phyloP scores from a whole-genome alignment of 2,113 vertebrate genomes.

The Crypturellus undulatus region DNA sequence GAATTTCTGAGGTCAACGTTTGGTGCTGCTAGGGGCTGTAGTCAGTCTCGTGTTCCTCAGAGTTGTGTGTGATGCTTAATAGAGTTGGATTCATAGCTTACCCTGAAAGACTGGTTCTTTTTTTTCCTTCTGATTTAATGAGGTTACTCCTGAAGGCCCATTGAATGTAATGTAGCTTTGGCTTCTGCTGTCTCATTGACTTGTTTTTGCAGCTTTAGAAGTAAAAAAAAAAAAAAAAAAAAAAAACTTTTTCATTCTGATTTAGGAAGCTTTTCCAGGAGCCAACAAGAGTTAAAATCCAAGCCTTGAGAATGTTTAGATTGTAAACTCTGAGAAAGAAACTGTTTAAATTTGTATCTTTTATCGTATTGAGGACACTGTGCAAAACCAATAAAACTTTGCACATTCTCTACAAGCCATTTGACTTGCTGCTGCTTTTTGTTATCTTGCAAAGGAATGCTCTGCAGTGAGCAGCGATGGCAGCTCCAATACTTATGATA shows the following conservation, averaged over 20 bases:
- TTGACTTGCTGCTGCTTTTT: background rate
- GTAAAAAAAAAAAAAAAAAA: background rate
- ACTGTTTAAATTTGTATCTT: background rate
- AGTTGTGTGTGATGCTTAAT: conserved; percentile 3
- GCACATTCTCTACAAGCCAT: background rate
- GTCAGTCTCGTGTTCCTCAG: conserved; percentile 21
- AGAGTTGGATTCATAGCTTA: conserved; percentile 4
- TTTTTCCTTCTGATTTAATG: background rate
- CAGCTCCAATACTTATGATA: background rate
- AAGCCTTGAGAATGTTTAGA: background rate
- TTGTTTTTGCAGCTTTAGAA: background rate
- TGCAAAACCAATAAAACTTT: background rate
- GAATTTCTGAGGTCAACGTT: background rate
- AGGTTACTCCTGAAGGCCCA: background rate
- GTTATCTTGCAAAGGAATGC: background rate
- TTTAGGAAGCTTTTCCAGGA: background rate
- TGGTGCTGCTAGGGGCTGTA: background rate
- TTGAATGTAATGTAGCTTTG: background rate
- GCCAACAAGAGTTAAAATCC: background rate
- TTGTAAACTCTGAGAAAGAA: background rate
- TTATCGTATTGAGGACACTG: too few species aligned
- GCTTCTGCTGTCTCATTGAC: background rate
- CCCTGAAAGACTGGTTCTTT: too few species aligned
- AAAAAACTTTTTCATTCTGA: background rate
- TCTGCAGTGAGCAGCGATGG: background rate